Conservation (phyloP, 2,797 vertebrate genomes). For the Sebastes vulpes region DNA sequence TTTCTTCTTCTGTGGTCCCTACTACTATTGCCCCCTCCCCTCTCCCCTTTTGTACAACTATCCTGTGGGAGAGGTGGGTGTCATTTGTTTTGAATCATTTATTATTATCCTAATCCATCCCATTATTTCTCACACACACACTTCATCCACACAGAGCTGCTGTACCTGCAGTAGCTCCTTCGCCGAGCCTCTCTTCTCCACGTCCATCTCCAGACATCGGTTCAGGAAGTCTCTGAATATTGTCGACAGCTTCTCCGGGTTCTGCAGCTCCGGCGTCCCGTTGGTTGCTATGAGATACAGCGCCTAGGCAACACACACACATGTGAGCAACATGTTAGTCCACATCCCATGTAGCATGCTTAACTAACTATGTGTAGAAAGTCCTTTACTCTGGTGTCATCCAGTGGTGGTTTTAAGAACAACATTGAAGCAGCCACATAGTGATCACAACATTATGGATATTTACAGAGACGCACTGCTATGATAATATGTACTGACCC, state of each 20-base stretch:
- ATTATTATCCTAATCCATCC: no score
- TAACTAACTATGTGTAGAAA: neutral
- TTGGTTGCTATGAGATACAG: conserved; percentile 98
- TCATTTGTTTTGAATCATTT: no score
- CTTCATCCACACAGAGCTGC: neutral
- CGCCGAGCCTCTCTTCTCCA: conserved; percentile 96
- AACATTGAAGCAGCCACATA: neutral
- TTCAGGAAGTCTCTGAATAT: conserved; percentile 96
- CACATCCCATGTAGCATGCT: accelerated
- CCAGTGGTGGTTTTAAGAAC: conserved; percentile 14
- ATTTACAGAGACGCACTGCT: neutral
- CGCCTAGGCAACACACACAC: conserved; percentile 82
- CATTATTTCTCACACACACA: neutral
- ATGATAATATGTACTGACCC: neutral
- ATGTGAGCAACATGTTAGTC: neutral
- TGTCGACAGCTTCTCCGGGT: conserved; percentile 93
- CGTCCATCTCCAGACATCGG: conserved; percentile 97
- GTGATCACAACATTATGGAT: neutral
- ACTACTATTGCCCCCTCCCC: no score
- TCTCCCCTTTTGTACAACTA: no score
- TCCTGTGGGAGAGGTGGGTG: no score
- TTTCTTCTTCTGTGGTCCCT: no score
- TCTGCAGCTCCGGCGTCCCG: conserved; percentile 95
- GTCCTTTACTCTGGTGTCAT: neutral
- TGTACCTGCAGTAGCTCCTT: conserved; percentile 94